These are phyloP conservation scores for Hermetia illucens DNA, from an alignment of 1,140 invertebrate genomes.

Conservation along the genomic window DNA sequence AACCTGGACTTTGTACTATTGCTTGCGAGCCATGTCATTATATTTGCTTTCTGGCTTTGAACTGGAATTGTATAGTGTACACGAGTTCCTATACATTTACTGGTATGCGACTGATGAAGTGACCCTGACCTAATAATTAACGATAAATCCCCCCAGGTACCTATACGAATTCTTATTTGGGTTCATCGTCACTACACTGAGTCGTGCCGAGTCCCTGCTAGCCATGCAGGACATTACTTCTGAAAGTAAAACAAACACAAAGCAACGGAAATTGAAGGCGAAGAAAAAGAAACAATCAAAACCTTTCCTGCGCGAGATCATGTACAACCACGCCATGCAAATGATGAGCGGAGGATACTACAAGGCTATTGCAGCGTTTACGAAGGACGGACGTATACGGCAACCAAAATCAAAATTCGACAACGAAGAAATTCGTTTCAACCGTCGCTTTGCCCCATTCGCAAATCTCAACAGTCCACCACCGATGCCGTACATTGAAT, in stretches of 20 bases:
- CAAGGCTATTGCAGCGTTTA: slow-evolving; percentile 48
- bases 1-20: slow-evolving; percentile 93
- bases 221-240: slow-evolving; percentile 56
- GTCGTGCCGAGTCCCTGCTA: slow-evolving; percentile 72
- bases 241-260: slow-evolving; percentile 39
- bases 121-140: not conserved
- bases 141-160: slow-evolving; percentile 50
- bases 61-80: slow-evolving; percentile 87
- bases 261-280: slow-evolving; percentile 51
- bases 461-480: slow-evolving; percentile 75
- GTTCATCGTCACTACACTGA: slow-evolving; percentile 82
- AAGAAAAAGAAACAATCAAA: slow-evolving; percentile 58
- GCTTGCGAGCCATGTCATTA: slow-evolving; percentile 89
- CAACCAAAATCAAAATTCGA: slow-evolving; percentile 75
- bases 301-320: slow-evolving; percentile 68
- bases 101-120: slow-evolving; percentile 45
- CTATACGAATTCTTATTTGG: slow-evolving; percentile 90
- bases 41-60: slow-evolving; percentile 91
- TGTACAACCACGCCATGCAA: slow-evolving; percentile 78
- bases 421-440: slow-evolving; percentile 85
- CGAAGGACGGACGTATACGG: slow-evolving; percentile 48
- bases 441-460: slow-evolving; percentile 85
- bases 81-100: slow-evolving; percentile 92
- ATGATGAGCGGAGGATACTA: slow-evolving; percentile 92
- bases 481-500: slow-evolving; percentile 76